A percentile compares a stretch with the other conserved stretches of the same genome.
Evolutionary conservation across 1,140 invertebrate species (phyloP).

Genomic region (Ptiloglossa arizonensis): DNA sequence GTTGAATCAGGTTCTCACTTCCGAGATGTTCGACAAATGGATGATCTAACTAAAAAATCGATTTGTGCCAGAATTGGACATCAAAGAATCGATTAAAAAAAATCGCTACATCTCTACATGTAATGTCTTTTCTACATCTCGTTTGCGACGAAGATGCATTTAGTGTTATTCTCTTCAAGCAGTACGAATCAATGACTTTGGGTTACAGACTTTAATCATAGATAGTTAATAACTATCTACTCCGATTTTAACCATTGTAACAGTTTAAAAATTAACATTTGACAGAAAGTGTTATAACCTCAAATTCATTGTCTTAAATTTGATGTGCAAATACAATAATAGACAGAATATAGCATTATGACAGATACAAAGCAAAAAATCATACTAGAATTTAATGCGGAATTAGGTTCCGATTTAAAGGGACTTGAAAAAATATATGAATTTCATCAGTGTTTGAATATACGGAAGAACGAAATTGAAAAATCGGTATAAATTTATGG

Average conservation of each 20-base stretch:
- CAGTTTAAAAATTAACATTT: background rate
- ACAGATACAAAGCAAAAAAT: slow-evolving; percentile 78
- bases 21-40: too few relatives aligned
- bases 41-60: too few relatives aligned
- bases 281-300: slow-evolving; percentile 10
- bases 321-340: background rate
- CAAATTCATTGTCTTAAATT: background rate
- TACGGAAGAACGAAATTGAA: slow-evolving; percentile 81
- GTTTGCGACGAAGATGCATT: too few relatives aligned
- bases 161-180: too few relatives aligned
- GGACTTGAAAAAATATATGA: slow-evolving; percentile 80
- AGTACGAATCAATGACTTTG: too few relatives aligned
- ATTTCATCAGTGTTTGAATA: slow-evolving; percentile 81
- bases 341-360: slow-evolving; percentile 52
- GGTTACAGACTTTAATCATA: too few relatives aligned
- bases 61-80: too few relatives aligned
- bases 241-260: background rate
- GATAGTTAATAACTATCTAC: too few relatives aligned
- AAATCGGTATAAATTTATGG: slow-evolving; percentile 78
- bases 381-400: slow-evolving; percentile 82
- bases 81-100: too few relatives aligned
- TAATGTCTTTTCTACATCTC: too few relatives aligned
- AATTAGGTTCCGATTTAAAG: slow-evolving; percentile 82
- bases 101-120: too few relatives aligned
- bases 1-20: too few relatives aligned